Evolutionary conservation across 2,113 vertebrate species (phyloP).

Genomic region (Antechinus stuartii): DNA sequence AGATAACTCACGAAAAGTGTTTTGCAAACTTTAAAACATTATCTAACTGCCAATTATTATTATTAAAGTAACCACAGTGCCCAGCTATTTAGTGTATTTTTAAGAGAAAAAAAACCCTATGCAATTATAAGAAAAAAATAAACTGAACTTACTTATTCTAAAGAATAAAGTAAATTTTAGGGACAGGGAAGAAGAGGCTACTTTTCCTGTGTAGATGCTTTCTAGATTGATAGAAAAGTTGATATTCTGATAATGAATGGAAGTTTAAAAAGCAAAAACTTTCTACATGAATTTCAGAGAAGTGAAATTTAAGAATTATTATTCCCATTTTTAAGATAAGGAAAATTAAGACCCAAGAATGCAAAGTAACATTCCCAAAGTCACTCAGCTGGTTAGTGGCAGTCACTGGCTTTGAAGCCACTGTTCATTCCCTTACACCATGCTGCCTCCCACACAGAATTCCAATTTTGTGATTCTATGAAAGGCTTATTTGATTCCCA

Average conservation of each 20-base stretch:
- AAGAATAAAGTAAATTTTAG: background rate
- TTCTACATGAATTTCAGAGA: background rate
- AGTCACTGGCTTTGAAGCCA: background rate
- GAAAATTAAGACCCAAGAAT: background rate
- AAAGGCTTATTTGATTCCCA: background rate
- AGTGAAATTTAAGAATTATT: background rate
- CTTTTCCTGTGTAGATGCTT: background rate
- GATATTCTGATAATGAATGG: background rate
- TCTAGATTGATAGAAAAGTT: background rate
- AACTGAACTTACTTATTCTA: background rate
- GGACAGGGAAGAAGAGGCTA: background rate
- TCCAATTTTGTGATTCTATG: background rate
- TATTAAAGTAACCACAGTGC: background rate
- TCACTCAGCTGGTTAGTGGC: background rate
- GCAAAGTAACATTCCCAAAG: background rate
- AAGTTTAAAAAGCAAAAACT: background rate
- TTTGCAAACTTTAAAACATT: background rate
- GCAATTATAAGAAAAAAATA: background rate
- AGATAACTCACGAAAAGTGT: background rate
- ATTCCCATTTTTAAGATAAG: background rate
- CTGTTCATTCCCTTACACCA: background rate
- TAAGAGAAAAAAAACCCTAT: background rate
- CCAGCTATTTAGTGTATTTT: background rate
- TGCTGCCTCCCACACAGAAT: background rate
- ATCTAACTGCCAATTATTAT: background rate